Conservation (phyloP, 2,797 vertebrate genomes). For the Ceryle rudis region DNA sequence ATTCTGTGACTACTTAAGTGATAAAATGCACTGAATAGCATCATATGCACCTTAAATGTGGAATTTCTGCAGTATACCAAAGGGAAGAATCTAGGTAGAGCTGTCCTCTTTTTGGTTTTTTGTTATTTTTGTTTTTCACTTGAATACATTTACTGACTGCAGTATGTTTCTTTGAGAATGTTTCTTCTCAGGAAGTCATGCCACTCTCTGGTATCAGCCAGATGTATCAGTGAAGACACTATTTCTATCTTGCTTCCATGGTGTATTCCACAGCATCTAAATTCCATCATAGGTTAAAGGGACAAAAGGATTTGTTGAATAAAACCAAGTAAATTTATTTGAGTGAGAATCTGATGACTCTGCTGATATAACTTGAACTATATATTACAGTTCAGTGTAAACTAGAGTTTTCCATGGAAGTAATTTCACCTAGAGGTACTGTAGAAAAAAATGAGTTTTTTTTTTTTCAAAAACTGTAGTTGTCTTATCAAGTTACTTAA, state of each 20-base stretch:
- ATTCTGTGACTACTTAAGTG: neutral
- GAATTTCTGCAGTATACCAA: neutral
- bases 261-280: neutral
- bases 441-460: neutral
- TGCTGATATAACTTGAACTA: neutral
- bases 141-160: neutral
- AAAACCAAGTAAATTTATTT: neutral
- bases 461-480: neutral
- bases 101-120: neutral
- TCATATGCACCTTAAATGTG: neutral
- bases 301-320: neutral
- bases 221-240: neutral
- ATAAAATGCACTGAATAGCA: slow-evolving; percentile 23
- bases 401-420: neutral
- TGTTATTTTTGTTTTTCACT: neutral
- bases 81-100: neutral
- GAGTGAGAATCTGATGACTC: neutral
- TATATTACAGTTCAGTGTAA: neutral
- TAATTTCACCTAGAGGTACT: neutral
- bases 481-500: neutral
- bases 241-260: neutral
- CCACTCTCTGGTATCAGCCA: neutral
- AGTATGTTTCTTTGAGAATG: neutral
- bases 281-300: neutral
- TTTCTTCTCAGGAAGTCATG: neutral